Base-by-base conservation (phyloP, 2,888 invertebrate genomes). In the Heliconius aoede region DNA sequence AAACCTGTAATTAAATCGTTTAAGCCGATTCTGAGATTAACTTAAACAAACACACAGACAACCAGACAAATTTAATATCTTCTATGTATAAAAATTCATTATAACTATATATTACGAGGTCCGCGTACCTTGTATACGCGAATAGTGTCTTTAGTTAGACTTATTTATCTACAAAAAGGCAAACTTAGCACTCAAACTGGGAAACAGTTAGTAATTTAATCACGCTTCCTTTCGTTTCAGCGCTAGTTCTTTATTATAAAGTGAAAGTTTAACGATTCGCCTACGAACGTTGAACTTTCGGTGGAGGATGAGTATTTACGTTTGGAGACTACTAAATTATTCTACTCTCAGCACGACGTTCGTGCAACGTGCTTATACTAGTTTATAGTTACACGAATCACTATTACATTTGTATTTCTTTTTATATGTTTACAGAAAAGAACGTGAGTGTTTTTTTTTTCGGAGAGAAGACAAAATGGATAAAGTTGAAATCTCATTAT, bases 241-340 rank as follows among this genome's bases (percentile, higher is more conserved):
- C 64, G 30, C 13, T 69, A 69, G 51, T 46, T 58, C 72, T 67
- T 74, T 68, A 55, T 74, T 26, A 75, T 72, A 75, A 78, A 78
- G 78, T 78, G 72, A 75, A 73, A 75, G 78, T 75, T 75, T 62
- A 73, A 73, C 61, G 76, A 76, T 69, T 75, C 74, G 51, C 61
- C 60, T 15, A 46, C n/a, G 62, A 51, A 64, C 74, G 72, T 69
- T 78, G 78, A 75, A 74, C 75, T 68, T 24, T 28, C 28, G 24
- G 11, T 69, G 5, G 28, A 30, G 1, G n/a, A 69, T n/a, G 69
- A 51, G 46, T 51, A 51, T 69, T 69, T 69, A 69, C 51, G 28
- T 26, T 51, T n/a, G 28, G 26, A 51, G 21, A 51, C 26, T 51
- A 30, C 51, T n/a, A 24, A 65, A 65, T 65, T 65, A 65, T 24